Percentiles rank a stretch among this genome's conserved stretches.
Conservation (phyloP, 2,888 invertebrate genomes). For the Kuschelorhynchus macadamiae region DNA sequence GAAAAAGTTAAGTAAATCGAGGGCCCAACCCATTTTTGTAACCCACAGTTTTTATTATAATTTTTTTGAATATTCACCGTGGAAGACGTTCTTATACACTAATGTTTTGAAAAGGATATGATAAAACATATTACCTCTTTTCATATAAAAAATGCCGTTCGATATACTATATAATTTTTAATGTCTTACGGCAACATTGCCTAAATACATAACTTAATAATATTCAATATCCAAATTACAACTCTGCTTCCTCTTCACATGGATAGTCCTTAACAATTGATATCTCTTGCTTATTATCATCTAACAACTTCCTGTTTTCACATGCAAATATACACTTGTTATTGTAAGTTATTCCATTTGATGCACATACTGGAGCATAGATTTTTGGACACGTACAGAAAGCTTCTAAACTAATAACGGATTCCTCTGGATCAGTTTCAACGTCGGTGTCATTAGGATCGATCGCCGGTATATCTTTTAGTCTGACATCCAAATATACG, state of each 20-base stretch:
- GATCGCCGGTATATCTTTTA: neutral
- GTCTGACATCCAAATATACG: neutral
- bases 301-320: slow-evolving; percentile 15
- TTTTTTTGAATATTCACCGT: too few species aligned
- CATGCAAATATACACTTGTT: slow-evolving; percentile 33
- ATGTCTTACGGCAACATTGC: too few species aligned
- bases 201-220: too few species aligned
- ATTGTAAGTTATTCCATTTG: slow-evolving; percentile 32
- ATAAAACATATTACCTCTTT: too few species aligned
- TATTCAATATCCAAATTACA: slow-evolving; percentile 5
- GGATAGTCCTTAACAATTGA: slow-evolving; percentile 20
- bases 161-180: too few species aligned
- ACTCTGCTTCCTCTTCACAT: slow-evolving; percentile 30
- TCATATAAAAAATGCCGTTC: too few species aligned
- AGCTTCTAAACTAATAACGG: neutral
- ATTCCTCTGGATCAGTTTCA: neutral
- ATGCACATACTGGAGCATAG: slow-evolving; percentile 34
- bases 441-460: neutral
- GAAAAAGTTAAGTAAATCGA: too few species aligned
- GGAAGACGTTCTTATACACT: too few species aligned
- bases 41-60: too few species aligned
- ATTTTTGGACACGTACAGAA: slow-evolving; percentile 13
- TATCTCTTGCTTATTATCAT: slow-evolving; percentile 11
- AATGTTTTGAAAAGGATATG: too few species aligned
- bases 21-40: too few species aligned